Evolutionary conservation across 2,797 vertebrate species (phyloP).

Genomic region (Thripadectes ignobilis): DNA sequence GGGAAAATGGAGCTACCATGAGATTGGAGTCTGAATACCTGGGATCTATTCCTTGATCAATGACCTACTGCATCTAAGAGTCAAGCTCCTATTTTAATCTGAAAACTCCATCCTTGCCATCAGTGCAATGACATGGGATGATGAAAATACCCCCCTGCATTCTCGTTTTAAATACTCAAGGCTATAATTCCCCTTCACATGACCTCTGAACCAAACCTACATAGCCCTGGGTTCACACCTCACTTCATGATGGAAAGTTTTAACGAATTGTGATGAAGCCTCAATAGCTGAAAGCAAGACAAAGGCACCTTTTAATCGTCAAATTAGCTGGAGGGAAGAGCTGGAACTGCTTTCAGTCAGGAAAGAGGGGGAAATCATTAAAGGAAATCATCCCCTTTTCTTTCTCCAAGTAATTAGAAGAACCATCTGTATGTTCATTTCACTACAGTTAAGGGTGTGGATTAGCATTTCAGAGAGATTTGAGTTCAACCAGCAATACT

Average conservation of each 20-base stretch:
- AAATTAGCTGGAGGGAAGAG: constrained; percentile 60
- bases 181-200: constrained; percentile 31
- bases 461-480: constrained; percentile 71
- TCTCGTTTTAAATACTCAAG: neutral
- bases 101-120: neutral
- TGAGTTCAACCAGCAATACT: constrained; percentile 58
- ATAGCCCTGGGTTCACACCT: constrained; percentile 28
- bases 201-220: constrained; percentile 29
- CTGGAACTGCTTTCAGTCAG: constrained; percentile 35
- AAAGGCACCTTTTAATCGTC: constrained; percentile 56
- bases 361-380: constrained; percentile 63
- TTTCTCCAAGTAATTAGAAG: constrained; percentile 63
- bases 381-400: constrained; percentile 61
- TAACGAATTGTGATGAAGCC: constrained; percentile 14
- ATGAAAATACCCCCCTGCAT: neutral
- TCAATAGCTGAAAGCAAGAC: constrained; percentile 64
- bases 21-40: neutral
- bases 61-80: neutral
- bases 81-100: neutral
- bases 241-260: neutral
- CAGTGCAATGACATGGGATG: neutral
- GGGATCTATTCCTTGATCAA: neutral
- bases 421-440: constrained; percentile 64
- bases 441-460: constrained; percentile 39
- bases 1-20: neutral